Base-by-base conservation (phyloP, 2,113 vertebrate genomes). In the Engraulis encrasicolus region DNA sequence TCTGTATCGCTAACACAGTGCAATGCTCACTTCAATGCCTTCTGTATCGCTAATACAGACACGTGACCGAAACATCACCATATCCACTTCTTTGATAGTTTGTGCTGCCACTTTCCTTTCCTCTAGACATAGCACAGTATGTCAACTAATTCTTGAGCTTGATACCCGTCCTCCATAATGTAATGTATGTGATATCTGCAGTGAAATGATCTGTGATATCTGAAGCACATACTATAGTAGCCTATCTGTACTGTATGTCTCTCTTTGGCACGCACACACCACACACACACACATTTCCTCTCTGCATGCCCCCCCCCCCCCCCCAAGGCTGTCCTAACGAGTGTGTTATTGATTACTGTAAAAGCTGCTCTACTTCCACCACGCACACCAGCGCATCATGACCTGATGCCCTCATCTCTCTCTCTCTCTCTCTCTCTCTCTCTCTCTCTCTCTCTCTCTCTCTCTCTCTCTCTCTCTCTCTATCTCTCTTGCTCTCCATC, bases 271-370 rank as follows among this genome's bases (percentile, higher is more conserved):
- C n/a, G n/a, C 40, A 5, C 40, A 45, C 40, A 45, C n/a, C 40
- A 45, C 50, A 34, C 50, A 40, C 37, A 83, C 50, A 17, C 18
- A 18, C 14, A 34, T 38, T 77, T 37, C 19, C 50, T 37, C 31
- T 78, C 78, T 61, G 82, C 84, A 74, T 85, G 80, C 83, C 78
- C 84, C 17, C 84, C 83, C 49, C 66, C 40, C 80, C 77, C 48
- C 15, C 34, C 58, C 38, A 45, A 27, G 58, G 18, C 19, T 83
- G 74, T 79, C 17, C 84, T 83, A 85, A 83, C 71, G 85, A 86
- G 38, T 84, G 15, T 17, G n/a, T 34, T 74, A 54, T 0, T 78
- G 50, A 83, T 82, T 34, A 50, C 20, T 52, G 48, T n/a, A 20
- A 71, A 74, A 50, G n/a, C 6, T 38, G 19, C 17, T 79, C 77